phyloP scores from a whole-genome alignment of 2,888 invertebrate species.

The Brachyopa scutellaris region DNA sequence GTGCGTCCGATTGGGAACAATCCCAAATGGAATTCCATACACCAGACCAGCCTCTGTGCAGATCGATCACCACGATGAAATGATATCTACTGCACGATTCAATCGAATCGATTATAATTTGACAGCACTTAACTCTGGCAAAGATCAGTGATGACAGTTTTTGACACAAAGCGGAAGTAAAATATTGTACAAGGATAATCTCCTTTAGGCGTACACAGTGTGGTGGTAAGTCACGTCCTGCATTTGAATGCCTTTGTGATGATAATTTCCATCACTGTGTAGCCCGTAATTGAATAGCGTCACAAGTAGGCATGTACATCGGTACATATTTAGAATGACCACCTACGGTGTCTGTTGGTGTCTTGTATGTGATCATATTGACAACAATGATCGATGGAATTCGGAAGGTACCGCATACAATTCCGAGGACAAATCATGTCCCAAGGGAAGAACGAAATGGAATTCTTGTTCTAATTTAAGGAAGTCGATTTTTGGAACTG shows the following conservation, averaged over 20 bases:
- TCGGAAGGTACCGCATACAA: too few species aligned
- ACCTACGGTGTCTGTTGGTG: constrained; percentile 46
- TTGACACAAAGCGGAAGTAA: constrained; percentile 10
- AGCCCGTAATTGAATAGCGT: neutral
- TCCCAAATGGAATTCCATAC: constrained; percentile 46
- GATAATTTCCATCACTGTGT: neutral
- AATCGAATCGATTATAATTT: constrained; percentile 50
- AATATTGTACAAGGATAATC: constrained; percentile 12
- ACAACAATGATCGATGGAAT: too few species aligned
- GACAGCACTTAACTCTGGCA: constrained; percentile 4
- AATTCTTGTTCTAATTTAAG: too few species aligned
- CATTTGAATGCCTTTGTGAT: neutral
- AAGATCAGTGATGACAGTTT: constrained; percentile 36
- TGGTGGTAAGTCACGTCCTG: constrained; percentile 39
- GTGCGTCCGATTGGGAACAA: constrained; percentile 30
- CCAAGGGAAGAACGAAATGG: too few species aligned
- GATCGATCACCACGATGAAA: constrained; percentile 52
- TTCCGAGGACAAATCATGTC: too few species aligned
- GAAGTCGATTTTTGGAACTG: too few species aligned
- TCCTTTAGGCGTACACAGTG: neutral
- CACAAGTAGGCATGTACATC: constrained; percentile 1
- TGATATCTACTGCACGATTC: constrained; percentile 28
- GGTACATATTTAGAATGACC: constrained; percentile 1
- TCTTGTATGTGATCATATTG: too few species aligned
- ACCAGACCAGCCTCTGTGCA: constrained; percentile 42